These are phyloP conservation scores for Champsocephalus gunnari DNA, from an alignment of 2,797 vertebrate genomes.

Conservation along the genomic window DNA sequence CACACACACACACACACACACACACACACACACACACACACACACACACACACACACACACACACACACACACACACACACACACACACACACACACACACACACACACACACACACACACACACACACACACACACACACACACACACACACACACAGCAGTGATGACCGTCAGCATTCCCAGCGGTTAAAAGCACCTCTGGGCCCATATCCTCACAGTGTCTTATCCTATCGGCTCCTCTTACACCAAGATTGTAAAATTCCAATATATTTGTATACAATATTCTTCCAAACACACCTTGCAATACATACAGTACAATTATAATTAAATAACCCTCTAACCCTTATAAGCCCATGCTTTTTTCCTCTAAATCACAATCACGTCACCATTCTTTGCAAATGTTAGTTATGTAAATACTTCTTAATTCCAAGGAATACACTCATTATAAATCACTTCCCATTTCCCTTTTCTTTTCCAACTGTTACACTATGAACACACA, in stretches of 20 bases:
- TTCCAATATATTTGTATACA: conserved; percentile 38
- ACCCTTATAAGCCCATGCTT: conserved; percentile 61
- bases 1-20: conserved; percentile 11
- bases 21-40: not conserved
- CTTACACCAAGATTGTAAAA: conserved; percentile 38
- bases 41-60: not conserved
- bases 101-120: conserved; percentile 36
- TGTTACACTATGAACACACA: conserved; percentile 61
- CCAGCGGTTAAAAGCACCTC: conserved; percentile 36
- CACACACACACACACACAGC: conserved; percentile 33
- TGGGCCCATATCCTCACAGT: conserved; percentile 47
- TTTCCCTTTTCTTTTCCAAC: conserved; percentile 51
- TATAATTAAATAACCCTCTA: conserved; percentile 70
- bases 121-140: conserved; percentile 17
- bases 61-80: conserved; percentile 21
- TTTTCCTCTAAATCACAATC: conserved; percentile 65
- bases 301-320: conserved; percentile 69
- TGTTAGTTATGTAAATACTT: conserved; percentile 72
- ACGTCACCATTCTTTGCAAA: conserved; percentile 75
- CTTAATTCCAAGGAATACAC: conserved; percentile 65
- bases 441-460: conserved; percentile 55
- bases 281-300: conserved; percentile 47
- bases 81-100: conserved; percentile 27
- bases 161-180: conserved; percentile 50
- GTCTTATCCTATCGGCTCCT: conserved; percentile 46